Conservation (phyloP, 2,113 vertebrate species). For the Microtus richardsoni region DNA sequence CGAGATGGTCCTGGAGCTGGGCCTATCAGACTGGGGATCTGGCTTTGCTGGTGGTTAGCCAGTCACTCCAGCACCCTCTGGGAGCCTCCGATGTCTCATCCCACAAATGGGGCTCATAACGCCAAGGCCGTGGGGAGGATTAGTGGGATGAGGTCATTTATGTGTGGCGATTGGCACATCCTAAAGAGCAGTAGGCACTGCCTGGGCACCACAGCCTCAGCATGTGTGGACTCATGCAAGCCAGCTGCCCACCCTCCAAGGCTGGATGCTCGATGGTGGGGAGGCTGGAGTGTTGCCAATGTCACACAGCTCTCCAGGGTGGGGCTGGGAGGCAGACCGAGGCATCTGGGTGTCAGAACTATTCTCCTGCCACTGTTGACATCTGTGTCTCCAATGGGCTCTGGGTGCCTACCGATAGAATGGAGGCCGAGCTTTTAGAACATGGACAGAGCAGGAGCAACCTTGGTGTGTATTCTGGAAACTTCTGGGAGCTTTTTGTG, state of each 20-base stretch:
- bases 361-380: rapidly evolving
- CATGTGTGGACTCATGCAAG: not conserved
- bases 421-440: rapidly evolving
- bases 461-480: not conserved
- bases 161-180: not conserved
- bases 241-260: not conserved
- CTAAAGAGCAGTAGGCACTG: rapidly evolving
- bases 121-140: not conserved
- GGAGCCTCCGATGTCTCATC: conserved; percentile 34
- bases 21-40: conserved; percentile 22
- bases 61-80: not conserved
- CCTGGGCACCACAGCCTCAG: not conserved
- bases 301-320: not conserved
- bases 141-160: not conserved
- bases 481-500: rapidly evolving
- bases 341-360: not conserved
- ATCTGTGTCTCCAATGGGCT: rapidly evolving
- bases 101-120: not conserved
- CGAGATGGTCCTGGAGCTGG: not conserved
- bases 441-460: rapidly evolving
- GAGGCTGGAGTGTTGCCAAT: rapidly evolving
- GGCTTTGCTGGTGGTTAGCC: not conserved
- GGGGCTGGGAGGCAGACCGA: no score
- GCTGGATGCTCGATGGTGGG: not conserved
- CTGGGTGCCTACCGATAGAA: rapidly evolving